A percentile compares a stretch with the other conserved stretches of the same genome.
phyloP scores from a whole-genome alignment of 2,113 vertebrate genomes.

The Gobio gobio region DNA sequence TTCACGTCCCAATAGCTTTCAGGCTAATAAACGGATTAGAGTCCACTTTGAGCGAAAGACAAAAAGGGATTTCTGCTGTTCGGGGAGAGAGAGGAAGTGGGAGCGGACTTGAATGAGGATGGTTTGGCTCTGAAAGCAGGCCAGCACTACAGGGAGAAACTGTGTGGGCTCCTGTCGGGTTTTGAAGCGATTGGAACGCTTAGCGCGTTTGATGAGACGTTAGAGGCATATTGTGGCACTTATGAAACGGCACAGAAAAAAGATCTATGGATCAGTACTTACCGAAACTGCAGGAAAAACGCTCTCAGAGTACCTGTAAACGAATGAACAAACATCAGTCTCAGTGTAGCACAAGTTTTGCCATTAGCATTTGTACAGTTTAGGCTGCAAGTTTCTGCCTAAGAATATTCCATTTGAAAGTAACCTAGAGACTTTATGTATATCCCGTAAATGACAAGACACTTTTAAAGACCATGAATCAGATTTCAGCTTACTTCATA shows the following conservation, averaged over 20 bases:
- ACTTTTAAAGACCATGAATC: not conserved
- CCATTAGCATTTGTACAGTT: not conserved
- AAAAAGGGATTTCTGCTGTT: constrained; percentile 69
- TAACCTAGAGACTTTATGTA: not conserved
- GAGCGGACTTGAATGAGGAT: constrained; percentile 35
- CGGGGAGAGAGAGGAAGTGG: constrained; percentile 31
- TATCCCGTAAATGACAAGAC: not conserved
- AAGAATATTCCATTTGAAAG: not conserved
- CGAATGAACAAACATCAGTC: not conserved
- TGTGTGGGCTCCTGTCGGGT: constrained; percentile 33
- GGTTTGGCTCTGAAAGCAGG: constrained; percentile 57
- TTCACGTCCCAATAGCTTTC: constrained; percentile 77
- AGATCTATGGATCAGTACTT: constrained; percentile 20
- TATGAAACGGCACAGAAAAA: constrained; percentile 4
- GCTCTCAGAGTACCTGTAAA: constrained; percentile 17
- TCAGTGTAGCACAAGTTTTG: not conserved
- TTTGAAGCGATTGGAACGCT: constrained; percentile 30
- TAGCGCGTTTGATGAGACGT: constrained; percentile 14
- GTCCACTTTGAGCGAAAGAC: constrained; percentile 78
- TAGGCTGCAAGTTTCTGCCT: not conserved
- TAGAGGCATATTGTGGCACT: constrained; percentile 2
- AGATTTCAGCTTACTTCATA: constrained; percentile 3
- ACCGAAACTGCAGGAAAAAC: constrained; percentile 23
- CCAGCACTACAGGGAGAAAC: constrained; percentile 36
- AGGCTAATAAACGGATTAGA: constrained; percentile 81